Conservation (phyloP, 92 coral and sea anemone species). For the Micromussa lordhowensis region DNA sequence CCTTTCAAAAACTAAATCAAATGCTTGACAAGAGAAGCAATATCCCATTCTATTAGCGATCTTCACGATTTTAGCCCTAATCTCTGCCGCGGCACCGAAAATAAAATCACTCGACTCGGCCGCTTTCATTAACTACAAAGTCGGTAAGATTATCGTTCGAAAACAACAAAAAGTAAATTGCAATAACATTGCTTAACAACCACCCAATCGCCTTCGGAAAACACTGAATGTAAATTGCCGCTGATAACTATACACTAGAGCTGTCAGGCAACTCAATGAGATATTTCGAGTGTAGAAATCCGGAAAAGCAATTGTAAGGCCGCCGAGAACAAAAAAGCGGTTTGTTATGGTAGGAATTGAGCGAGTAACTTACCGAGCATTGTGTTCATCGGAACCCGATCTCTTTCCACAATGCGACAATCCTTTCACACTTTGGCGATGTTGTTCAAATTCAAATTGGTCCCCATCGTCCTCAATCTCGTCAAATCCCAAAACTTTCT, state of each 20-base stretch:
- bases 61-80: slow-evolving; percentile 44
- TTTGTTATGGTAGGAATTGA: slow-evolving; percentile 31
- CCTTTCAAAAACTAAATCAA: slow-evolving; percentile 60
- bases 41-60: slow-evolving; percentile 51
- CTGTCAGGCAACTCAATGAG: slow-evolving; percentile 59
- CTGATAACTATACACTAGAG: slow-evolving; percentile 51
- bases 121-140: slow-evolving; percentile 56
- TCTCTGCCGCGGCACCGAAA: slow-evolving; percentile 42
- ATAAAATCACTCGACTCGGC: slow-evolving; percentile 35
- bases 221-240: slow-evolving; percentile 61
- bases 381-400: slow-evolving; percentile 77
- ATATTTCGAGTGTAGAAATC: slow-evolving; percentile 57
- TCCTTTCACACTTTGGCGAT: slow-evolving; percentile 65
- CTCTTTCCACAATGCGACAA: slow-evolving; percentile 53
- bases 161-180: slow-evolving; percentile 64
- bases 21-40: slow-evolving; percentile 46
- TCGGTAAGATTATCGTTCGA: slow-evolving; percentile 53
- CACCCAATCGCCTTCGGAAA: slow-evolving; percentile 50
- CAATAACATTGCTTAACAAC: slow-evolving; percentile 69
- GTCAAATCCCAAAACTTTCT: slow-evolving; percentile 91
- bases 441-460: slow-evolving; percentile 82
- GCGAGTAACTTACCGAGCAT: slow-evolving; percentile 77
- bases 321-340: slow-evolving; percentile 48
- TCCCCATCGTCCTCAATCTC: slow-evolving; percentile 82
- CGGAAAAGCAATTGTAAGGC: slow-evolving; percentile 34